Percentiles rank a stretch among this genome's conserved stretches.
phyloP scores from a whole-genome alignment of 2,888 invertebrate species.

The Pardosa pseudoannulata region DNA sequence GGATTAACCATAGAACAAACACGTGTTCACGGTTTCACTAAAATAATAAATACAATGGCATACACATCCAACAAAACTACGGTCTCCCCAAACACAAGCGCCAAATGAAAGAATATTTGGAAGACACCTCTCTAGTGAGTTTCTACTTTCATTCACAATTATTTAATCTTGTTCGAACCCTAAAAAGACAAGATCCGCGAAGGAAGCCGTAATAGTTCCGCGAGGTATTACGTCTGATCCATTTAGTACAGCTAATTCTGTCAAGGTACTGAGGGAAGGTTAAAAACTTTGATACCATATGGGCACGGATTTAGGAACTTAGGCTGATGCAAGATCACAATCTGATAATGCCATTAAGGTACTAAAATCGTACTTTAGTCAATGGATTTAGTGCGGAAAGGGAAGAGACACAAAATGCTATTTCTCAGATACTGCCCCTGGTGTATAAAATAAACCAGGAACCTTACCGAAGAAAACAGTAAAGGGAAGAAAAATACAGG shows the following conservation, averaged over 20 bases:
- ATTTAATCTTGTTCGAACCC: neutral
- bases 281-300: slow-evolving; percentile 6
- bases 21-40: too few relatives aligned
- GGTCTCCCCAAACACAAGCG: too few relatives aligned
- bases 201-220: neutral
- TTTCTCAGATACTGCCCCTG: too few relatives aligned
- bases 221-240: neutral
- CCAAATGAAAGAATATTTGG: too few relatives aligned
- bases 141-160: too few relatives aligned
- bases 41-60: too few relatives aligned
- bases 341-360: neutral
- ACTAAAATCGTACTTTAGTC: neutral
- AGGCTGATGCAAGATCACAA: neutral
- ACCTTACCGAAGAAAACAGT: too few relatives aligned
- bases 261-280: neutral
- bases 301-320: slow-evolving; percentile 8
- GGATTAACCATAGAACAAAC: too few relatives aligned
- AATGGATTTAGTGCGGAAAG: neutral
- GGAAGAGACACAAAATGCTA: neutral
- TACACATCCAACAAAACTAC: too few relatives aligned
- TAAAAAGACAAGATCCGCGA: neutral
- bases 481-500: too few relatives aligned
- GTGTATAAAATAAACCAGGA: too few relatives aligned
- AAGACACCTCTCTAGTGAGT: too few relatives aligned
- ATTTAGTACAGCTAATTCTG: slow-evolving; percentile 2